Base-by-base conservation (phyloP, 2,888 invertebrate species). In the Leptopilina syphax region DNA sequence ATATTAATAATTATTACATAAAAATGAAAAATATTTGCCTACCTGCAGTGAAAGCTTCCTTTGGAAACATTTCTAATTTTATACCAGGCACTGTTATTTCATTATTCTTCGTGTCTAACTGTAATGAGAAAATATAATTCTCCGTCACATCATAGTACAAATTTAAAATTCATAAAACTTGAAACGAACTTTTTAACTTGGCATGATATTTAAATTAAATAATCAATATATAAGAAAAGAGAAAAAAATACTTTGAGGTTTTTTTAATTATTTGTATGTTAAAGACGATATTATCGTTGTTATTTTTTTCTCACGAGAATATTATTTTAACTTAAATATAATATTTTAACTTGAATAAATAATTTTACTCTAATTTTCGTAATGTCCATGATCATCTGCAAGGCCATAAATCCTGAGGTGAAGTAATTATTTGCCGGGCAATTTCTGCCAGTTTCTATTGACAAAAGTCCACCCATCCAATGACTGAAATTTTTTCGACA, bases 391-490 rank as follows among this genome's bases (percentile, higher is more conserved):
- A 96, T 92, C 27, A 95, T 93, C 91, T 96, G 96, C 85, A 96
- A 90, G 3, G 95, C 95, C 82, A 96, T 90, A 89, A 96, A 96
- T n/a, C 96, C 96, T 0, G 96, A 95, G 89, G 94, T 95, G 89
- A 95, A 95, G 88, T 96, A 96, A 92, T 95, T 95, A 86, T 96
- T 94, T 5, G 95, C 95, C 0, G 96, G 96, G 88, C 96, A 96
- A 8, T 94, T 94, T 82, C 95, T 95, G n/a, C 95, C 95, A 0
- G 94, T 93, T 87, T 95, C 95, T 89, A 95, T 94, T 76, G 95
- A 95, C 13, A 95, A 93, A 90, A 95, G 94, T 83, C 94, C 94
- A 1, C 94, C 93, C 82, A 95, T 94, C 93, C 95, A 94, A 63
- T 93, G 93, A 67, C 93, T 93, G 7, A 92, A 92, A 34, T 94